Evolutionary conservation across 2,113 vertebrate species (phyloP).

Genomic region (Sclerurus mexicanus): DNA sequence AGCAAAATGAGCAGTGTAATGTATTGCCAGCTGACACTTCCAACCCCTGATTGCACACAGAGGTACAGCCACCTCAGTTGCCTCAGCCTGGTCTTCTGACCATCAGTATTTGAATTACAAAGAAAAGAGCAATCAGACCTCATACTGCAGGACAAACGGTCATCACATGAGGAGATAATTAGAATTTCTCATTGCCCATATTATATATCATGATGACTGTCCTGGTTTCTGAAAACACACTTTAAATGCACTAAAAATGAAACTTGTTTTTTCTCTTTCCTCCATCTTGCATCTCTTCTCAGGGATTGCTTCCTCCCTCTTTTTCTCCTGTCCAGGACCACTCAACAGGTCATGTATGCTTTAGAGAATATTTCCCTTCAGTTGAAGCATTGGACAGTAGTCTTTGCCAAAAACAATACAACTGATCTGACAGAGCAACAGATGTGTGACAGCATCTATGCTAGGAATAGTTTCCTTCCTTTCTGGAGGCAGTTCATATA

Average conservation of each 20-base stretch:
- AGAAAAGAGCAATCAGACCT: neutral
- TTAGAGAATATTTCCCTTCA: neutral
- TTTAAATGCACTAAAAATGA: neutral
- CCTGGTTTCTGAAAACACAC: neutral
- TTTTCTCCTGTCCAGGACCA: neutral
- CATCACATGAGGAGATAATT: neutral
- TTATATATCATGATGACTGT: neutral
- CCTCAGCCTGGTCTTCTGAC: neutral
- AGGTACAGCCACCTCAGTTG: neutral
- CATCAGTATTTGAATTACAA: neutral
- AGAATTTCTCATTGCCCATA: neutral
- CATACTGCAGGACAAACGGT: neutral
- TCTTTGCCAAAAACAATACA: neutral
- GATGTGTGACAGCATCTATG: neutral
- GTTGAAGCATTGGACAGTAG: neutral
- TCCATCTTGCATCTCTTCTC: neutral
- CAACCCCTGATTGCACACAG: neutral
- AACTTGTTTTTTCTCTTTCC: neutral
- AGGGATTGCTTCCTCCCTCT: neutral
- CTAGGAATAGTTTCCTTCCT: neutral
- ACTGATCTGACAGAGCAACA: neutral
- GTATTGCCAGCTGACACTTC: neutral
- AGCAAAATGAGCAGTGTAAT: neutral
- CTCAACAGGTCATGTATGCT: neutral
- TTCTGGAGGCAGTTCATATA: neutral